Base-by-base conservation (phyloP, 2,888 invertebrate genomes). In the Drosophila falleni region DNA sequence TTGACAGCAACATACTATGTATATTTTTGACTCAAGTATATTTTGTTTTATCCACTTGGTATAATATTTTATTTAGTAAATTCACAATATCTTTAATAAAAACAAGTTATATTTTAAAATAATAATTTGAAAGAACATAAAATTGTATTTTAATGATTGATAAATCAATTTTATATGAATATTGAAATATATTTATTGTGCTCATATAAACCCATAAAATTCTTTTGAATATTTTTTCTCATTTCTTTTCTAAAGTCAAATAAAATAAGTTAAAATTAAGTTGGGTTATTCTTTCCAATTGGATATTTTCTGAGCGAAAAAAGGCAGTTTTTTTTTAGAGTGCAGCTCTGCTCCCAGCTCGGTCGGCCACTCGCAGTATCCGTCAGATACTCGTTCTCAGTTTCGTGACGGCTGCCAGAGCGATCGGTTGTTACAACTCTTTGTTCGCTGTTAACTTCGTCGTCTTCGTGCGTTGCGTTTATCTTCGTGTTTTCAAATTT, bases 401-500 rank as follows among this genome's bases (percentile, higher is more conserved):
- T 81, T 81, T 58, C 63, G 67, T 74, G 61, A 53, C 66, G 73
- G 73, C 81, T 83, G 75, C 65, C 65, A 60, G 47, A 72, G 81
- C 70, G 85, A 86, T 86, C 85, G 85, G 85, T 85, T 80, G 81
- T 84, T 50, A 46, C 49, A 60, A 66, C 62, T 66, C 6, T 56
- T 19, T 33, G 54, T 37, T 39, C 29, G 66, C 23, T 61, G 47
- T 50, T n/a, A 10, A 41, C 23, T 46, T 39, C n/a, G 29, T 37
- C 23, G 15, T 15, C 26, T 31, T 35, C 50, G 55, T 62, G 16
- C 47, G 47, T 35, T 44, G 67, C 54, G 64, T 62, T 54, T 61
- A 47, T 69, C 77, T 61, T 26, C 60, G 78, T 71, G 61, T 29
- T 68, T 66, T 46, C 59, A 55, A 67, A 58, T 64, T 68, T 53